Evolutionary conservation across 2,888 invertebrate species (phyloP).

Genomic region (Erynnis tages): DNA sequence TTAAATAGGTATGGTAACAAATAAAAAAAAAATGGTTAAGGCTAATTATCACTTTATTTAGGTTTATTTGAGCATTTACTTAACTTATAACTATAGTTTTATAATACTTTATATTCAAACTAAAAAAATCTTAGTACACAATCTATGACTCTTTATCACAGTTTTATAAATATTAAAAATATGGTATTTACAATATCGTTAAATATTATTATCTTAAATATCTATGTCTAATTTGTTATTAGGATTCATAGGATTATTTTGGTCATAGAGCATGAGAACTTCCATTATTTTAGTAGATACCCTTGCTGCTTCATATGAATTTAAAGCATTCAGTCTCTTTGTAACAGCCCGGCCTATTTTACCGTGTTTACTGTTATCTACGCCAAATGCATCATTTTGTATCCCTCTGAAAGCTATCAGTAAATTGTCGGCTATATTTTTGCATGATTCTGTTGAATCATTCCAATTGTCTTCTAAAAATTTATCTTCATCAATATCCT

Average conservation of each 20-base stretch:
- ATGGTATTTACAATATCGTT: background rate
- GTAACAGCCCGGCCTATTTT: conserved; percentile 53
- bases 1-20: no score
- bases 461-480: conserved; percentile 34
- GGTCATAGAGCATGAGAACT: conserved; percentile 59
- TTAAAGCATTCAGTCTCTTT: conserved; percentile 54
- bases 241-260: conserved; percentile 62
- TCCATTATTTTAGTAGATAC: conserved; percentile 58
- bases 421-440: conserved; percentile 54
- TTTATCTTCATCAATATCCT: conserved; percentile 44
- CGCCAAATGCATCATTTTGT: conserved; percentile 59
- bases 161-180: no score
- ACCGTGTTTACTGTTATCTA: conserved; percentile 53
- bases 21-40: no score
- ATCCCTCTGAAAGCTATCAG: conserved; percentile 54
- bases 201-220: background rate
- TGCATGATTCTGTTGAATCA: conserved; percentile 43
- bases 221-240: conserved; percentile 42
- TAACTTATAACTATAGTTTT: no score
- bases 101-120: no score
- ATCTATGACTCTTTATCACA: background rate
- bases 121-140: no score
- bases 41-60: no score
- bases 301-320: conserved; percentile 58
- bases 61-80: no score